These are phyloP conservation scores for Alectoris magna DNA, from an alignment of 2,797 vertebrate species.

Conservation along the genomic window DNA sequence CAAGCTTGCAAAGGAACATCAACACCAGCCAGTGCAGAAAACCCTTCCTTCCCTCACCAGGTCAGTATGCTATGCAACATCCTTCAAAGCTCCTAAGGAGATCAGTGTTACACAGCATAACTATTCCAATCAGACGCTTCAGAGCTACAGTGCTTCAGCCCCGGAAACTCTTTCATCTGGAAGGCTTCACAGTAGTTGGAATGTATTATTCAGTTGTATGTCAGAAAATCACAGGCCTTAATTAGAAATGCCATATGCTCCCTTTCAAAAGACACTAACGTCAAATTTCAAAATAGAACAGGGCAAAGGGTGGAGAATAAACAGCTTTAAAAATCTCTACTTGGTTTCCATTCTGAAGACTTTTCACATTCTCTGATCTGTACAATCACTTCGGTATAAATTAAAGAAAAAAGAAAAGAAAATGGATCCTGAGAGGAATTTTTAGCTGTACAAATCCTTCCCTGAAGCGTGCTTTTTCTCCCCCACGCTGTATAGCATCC, in stretches of 20 bases:
- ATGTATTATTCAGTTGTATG: constrained; percentile 50
- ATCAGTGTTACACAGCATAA: not conserved
- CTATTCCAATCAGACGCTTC: not conserved
- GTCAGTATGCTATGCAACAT: accelerated
- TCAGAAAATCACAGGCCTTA: constrained; percentile 53
- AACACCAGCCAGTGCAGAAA: not conserved
- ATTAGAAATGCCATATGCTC: constrained; percentile 63
- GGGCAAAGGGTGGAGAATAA: constrained; percentile 38
- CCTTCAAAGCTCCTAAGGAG: not conserved
- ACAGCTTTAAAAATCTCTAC: constrained; percentile 19
- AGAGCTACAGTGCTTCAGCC: not conserved
- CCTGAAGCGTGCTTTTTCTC: not conserved
- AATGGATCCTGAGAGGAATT: not conserved
- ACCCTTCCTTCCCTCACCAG: not conserved
- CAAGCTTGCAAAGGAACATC: not conserved
- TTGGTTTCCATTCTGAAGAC: not conserved
- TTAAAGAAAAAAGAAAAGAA: not conserved
- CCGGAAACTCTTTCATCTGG: constrained; percentile 34
- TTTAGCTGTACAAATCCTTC: not conserved
- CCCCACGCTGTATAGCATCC: not conserved
- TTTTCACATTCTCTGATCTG: not conserved
- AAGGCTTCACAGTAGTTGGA: constrained; percentile 21
- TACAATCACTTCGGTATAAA: not conserved
- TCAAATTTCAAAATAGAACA: constrained; percentile 55
- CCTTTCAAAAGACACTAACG: not conserved